Evolutionary conservation across 2,113 vertebrate genomes (phyloP).

Genomic region (Brienomyrus longianalis): DNA sequence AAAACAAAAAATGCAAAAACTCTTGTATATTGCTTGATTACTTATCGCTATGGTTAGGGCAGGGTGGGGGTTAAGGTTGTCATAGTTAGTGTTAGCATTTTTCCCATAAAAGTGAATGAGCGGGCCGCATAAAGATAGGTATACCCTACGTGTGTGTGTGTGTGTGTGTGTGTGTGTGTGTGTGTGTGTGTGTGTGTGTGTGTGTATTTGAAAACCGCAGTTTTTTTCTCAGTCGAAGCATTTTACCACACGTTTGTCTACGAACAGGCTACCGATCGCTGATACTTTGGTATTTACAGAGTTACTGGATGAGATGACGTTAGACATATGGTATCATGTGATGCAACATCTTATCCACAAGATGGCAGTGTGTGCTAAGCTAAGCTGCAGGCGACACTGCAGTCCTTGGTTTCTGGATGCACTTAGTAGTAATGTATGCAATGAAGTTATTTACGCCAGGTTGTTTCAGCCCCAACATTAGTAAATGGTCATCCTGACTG

Average conservation of each 20-base stretch:
- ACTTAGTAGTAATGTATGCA: background rate
- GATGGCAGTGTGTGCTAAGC: slow-evolving; percentile 2
- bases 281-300: background rate
- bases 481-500: background rate
- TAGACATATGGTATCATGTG: background rate
- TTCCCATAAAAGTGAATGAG: too few species aligned
- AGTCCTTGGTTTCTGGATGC: background rate
- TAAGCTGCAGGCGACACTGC: background rate
- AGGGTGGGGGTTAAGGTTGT: too few species aligned
- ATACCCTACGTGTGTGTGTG: too few species aligned
- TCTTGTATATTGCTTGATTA: too few species aligned
- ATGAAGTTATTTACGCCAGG: background rate
- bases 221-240: background rate
- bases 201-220: too few species aligned
- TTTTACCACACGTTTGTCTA: background rate
- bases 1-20: too few species aligned
- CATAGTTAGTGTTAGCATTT: too few species aligned
- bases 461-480: background rate
- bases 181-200: too few species aligned
- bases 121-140: too few species aligned
- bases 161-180: too few species aligned
- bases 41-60: too few species aligned
- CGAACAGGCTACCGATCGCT: background rate
- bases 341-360: background rate
- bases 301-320: background rate